These are phyloP conservation scores for Rhodinocichla rosea DNA, from an alignment of 2,113 vertebrate species.

Conservation along the genomic window DNA sequence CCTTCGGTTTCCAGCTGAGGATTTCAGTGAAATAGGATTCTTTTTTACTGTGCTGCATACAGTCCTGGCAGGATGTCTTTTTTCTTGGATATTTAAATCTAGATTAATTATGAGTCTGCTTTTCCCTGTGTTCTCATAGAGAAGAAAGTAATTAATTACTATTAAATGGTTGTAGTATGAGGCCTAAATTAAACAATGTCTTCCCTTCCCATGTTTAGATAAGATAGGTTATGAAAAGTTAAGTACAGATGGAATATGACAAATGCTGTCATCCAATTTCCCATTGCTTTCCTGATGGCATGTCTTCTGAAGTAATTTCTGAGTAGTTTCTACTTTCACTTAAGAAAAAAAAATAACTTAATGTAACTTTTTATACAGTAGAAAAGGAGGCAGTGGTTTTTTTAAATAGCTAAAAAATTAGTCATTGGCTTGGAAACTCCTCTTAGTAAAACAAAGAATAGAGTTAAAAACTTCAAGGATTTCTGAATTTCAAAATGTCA, in stretches of 20 bases:
- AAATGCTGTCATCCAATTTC: constrained; percentile 6
- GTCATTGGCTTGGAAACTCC: neutral
- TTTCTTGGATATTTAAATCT: neutral
- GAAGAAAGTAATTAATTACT: constrained; percentile 38
- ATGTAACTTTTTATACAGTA: neutral
- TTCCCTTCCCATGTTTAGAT: constrained; percentile 45
- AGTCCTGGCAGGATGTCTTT: neutral
- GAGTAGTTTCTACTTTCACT: neutral
- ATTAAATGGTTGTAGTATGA: neutral
- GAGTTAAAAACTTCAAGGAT: neutral
- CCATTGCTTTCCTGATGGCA: neutral
- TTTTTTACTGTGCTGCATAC: neutral
- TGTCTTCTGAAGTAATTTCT: neutral
- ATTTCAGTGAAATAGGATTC: neutral
- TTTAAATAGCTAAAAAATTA: neutral
- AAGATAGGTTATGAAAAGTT: constrained; percentile 38
- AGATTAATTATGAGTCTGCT: neutral
- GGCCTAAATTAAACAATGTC: constrained; percentile 14
- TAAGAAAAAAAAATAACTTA: neutral
- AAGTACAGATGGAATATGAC: constrained; percentile 44
- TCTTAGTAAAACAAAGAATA: neutral
- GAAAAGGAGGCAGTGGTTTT: neutral
- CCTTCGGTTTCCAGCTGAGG: neutral
- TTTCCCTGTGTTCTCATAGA: neutral
- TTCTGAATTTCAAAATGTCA: neutral